Percentiles rank a stretch among this genome's conserved stretches.
phyloP scores from a whole-genome alignment of 1,140 invertebrate species.

The Geopemphigus sp. region DNA sequence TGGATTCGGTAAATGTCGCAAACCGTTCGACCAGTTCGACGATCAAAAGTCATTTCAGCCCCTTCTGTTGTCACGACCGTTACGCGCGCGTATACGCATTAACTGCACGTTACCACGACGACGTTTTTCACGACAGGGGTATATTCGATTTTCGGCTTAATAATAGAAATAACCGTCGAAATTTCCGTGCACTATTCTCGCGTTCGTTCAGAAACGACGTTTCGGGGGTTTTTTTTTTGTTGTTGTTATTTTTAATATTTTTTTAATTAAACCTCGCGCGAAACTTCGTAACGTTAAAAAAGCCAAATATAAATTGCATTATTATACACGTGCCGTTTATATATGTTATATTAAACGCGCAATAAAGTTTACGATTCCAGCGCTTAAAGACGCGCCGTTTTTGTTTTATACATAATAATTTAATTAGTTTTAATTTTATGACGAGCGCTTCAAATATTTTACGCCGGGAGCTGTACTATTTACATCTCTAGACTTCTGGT shows the following conservation, averaged over 20 bases:
- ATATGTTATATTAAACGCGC: no score
- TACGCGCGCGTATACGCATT: neutral
- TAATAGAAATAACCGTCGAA: neutral
- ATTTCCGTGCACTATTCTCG: neutral
- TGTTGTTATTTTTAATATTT: no score
- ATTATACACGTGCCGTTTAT: slow-evolving; percentile 7
- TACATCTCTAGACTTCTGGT: neutral
- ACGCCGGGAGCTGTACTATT: neutral
- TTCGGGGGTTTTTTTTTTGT: neutral
- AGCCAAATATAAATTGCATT: neutral
- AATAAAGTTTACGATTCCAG: neutral
- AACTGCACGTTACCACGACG: neutral
- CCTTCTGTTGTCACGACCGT: no score
- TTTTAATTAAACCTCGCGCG: slow-evolving; percentile 22
- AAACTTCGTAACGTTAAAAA: neutral
- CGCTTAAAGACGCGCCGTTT: neutral
- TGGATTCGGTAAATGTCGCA: no score
- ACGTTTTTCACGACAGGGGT: neutral
- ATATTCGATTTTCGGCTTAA: no score
- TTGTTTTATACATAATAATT: slow-evolving; percentile 27
- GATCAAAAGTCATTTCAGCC: no score
- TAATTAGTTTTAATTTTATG: slow-evolving; percentile 16
- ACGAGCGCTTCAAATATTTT: neutral
- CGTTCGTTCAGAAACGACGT: neutral
- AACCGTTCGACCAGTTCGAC: no score